Evolutionary conservation across 2,888 invertebrate species (phyloP), one percentile per base, ranked within the genome.

Genomic region (Coremacera marginata): DNA sequence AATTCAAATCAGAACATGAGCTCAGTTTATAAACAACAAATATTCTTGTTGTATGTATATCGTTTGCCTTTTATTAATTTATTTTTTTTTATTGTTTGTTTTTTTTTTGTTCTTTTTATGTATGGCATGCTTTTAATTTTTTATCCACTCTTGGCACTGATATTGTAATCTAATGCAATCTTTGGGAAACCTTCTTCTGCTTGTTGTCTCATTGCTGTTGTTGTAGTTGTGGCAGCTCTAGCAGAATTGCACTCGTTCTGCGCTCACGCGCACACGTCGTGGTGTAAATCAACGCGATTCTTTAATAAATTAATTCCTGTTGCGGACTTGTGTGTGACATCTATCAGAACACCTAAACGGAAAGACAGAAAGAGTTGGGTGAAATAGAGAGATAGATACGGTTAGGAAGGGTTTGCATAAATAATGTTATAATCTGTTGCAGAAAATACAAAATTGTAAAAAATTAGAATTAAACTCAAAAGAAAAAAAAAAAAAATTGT

Each of bases 281-380:
- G 65, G 75, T 55, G 73, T 76, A 75, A 77, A 75, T 78, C 76
- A 77, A 63, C 70, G 74, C 74, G 75, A 51, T 70, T 77, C 70
- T 78, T 80, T 80, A 78, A 78, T 80, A 80, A 80, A 80, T 80
- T 80, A 80, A 80, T 78, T 77, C 78, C 77, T 77, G 73, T 78
- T 78, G 78, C 76, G 60, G 52, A 49, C 70, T 71, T 68, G 70
- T 73, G 75, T 71, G 78, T 72, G 80, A 80, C 80, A 80, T 78
- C 78, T 75, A 80, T 80, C 80, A 80, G 70, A 70, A 63, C 72
- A 62, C 44, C 31, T 72, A 11, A 57, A 55, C 51, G 34, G 60
- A 60, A 57, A 14, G 51, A 71, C n/a, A 55, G n/a, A 37, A 44
- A 44, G 44, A 44, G 44, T 44, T 44, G 44, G 44, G 14, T 7